Percentiles rank a stretch among this genome's conserved stretches.
Evolutionary conservation across 2,797 vertebrate species (phyloP).

Genomic region (Brotula barbata): DNA sequence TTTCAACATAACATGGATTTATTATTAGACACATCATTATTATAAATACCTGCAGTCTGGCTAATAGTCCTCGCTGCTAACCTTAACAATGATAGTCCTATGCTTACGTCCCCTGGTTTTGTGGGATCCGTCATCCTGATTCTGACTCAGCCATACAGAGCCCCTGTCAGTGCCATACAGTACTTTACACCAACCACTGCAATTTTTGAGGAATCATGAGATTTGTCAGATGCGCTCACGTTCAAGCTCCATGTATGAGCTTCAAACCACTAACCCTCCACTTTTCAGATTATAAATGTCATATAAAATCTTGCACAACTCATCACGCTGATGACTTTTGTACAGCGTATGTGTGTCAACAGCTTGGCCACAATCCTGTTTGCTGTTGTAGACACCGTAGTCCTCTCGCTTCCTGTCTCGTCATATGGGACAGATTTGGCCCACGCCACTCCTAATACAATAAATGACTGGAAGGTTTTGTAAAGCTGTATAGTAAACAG

Average conservation of each 20-base stretch:
- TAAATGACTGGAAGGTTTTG: slow-evolving; percentile 22
- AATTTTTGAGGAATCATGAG: slow-evolving; percentile 59
- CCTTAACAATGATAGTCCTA: slow-evolving; percentile 36
- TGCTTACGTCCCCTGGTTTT: slow-evolving; percentile 26
- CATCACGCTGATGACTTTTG: slow-evolving; percentile 53
- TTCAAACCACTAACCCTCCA: slow-evolving; percentile 62
- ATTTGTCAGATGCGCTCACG: slow-evolving; percentile 70
- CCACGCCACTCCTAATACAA: not conserved
- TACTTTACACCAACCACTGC: slow-evolving; percentile 48
- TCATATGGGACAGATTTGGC: slow-evolving; percentile 6
- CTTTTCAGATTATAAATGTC: slow-evolving; percentile 62
- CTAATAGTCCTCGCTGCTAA: slow-evolving; percentile 47
- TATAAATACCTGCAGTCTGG: slow-evolving; percentile 16
- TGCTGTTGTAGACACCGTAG: slow-evolving; percentile 27
- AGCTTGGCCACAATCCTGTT: slow-evolving; percentile 42
- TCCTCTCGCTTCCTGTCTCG: slow-evolving; percentile 35
- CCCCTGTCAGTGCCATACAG: slow-evolving; percentile 41
- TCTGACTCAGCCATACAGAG: slow-evolving; percentile 38
- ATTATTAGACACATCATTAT: slow-evolving; percentile 21
- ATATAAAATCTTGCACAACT: slow-evolving; percentile 60
- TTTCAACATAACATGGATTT: slow-evolving; percentile 21
- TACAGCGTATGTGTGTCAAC: slow-evolving; percentile 48
- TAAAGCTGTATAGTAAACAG: slow-evolving; percentile 27
- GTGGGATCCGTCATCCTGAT: slow-evolving; percentile 41
- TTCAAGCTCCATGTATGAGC: slow-evolving; percentile 59